Percentiles rank a stretch among this genome's conserved stretches.
Conservation (phyloP, 2,888 invertebrate genomes). For the Alloscopus bannaensis region DNA sequence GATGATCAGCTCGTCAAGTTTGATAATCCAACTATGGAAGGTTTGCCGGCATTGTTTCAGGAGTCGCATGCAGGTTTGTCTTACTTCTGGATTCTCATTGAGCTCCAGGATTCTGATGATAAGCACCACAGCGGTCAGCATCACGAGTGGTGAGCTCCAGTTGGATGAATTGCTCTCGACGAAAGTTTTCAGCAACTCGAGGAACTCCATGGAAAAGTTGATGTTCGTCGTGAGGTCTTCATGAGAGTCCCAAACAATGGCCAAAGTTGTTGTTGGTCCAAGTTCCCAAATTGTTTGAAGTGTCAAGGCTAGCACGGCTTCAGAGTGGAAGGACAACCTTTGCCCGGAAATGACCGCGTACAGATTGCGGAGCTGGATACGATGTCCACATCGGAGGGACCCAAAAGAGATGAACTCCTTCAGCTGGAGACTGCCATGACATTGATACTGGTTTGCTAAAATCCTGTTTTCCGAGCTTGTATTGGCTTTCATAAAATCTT, state of each 20-base stretch:
- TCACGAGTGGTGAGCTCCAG: conserved; percentile 39
- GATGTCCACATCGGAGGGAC: conserved; percentile 49
- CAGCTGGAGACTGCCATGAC: conserved; percentile 4
- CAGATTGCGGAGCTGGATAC: conserved; percentile 58
- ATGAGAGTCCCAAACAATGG: conserved; percentile 44
- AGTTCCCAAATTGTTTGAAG: conserved; percentile 45
- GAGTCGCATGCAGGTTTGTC: conserved; percentile 21
- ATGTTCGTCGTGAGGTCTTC: conserved; percentile 20
- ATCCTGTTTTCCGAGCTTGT: conserved; percentile 50
- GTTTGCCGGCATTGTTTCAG: conserved; percentile 32
- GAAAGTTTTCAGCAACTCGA: conserved; percentile 26
- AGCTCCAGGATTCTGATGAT: conserved; percentile 36
- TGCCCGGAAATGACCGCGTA: conserved; percentile 28
- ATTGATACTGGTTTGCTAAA: no score
- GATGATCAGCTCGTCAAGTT: neutral
- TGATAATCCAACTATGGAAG: neutral
- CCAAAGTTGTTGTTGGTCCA: conserved; percentile 26
- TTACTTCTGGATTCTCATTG: conserved; percentile 16
- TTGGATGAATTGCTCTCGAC: conserved; percentile 32
- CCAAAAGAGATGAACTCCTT: conserved; percentile 57
- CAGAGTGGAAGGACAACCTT: conserved; percentile 38
- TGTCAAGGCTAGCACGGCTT: conserved; percentile 50
- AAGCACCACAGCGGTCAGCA: conserved; percentile 32
- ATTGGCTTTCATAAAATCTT: no score
- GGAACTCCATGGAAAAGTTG: conserved; percentile 37